Evolutionary conservation across 2,797 vertebrate species (phyloP).

Genomic region (Setipinna tenuifilis): DNA sequence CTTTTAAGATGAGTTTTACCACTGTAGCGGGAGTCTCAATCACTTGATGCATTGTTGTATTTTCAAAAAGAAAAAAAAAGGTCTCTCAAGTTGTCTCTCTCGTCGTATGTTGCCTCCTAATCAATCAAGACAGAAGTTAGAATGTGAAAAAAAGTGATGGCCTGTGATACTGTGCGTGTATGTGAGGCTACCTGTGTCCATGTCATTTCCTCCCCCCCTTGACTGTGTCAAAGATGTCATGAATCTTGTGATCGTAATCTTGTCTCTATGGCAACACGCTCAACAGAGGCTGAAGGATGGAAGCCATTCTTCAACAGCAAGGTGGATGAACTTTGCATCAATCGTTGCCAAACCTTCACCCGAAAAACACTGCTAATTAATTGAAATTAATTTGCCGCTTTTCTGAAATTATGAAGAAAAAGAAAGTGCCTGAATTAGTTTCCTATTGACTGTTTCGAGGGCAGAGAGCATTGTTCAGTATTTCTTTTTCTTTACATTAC

Average conservation of each 20-base stretch:
- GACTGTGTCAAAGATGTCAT: constrained; percentile 17
- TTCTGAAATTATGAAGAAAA: constrained; percentile 80
- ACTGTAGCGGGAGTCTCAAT: constrained; percentile 70
- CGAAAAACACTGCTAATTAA: constrained; percentile 81
- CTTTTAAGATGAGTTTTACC: constrained; percentile 67
- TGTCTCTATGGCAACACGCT: constrained; percentile 53
- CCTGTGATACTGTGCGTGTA: constrained; percentile 62
- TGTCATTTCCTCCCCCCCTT: constrained; percentile 44
- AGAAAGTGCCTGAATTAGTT: constrained; percentile 99
- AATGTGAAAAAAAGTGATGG: constrained; percentile 60
- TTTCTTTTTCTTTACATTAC: constrained; percentile 83
- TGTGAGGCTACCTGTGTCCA: constrained; percentile 58
- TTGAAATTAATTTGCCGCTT: constrained; percentile 61
- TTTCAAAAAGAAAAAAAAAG: constrained; percentile 50
- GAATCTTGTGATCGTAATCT: constrained; percentile 1
- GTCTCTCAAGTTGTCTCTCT: constrained; percentile 64
- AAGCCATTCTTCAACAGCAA: constrained; percentile 55
- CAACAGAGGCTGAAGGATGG: constrained; percentile 52
- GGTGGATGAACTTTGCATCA: constrained; percentile 52
- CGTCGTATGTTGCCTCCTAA: constrained; percentile 66
- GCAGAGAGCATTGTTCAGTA: constrained; percentile 73
- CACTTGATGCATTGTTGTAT: constrained; percentile 60
- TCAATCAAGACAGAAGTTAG: constrained; percentile 48
- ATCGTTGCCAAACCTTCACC: constrained; percentile 82
- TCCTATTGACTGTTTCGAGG: constrained; percentile 87